Evolutionary conservation across 2,888 invertebrate genomes (phyloP).

Genomic region (Lepas anatifera): DNA sequence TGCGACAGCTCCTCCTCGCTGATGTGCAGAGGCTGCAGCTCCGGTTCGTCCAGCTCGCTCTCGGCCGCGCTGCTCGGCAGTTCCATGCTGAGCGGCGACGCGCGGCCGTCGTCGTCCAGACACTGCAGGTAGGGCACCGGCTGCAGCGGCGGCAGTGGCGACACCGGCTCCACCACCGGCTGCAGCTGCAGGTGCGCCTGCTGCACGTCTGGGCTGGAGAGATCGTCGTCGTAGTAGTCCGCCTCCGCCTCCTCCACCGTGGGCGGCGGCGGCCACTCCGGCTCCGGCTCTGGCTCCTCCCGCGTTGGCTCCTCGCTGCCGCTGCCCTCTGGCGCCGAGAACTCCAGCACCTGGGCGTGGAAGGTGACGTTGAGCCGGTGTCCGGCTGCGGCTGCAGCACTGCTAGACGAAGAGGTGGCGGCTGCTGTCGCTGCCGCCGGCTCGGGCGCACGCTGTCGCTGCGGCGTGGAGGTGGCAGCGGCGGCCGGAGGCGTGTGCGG

Average conservation of each 20-base stretch:
- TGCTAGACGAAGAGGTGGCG: too few relatives aligned
- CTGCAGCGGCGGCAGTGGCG: not conserved
- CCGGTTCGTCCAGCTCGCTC: not conserved
- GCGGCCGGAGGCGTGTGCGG: not conserved
- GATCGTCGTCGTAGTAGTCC: not conserved
- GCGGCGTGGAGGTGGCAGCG: not conserved
- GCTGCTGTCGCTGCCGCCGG: not conserved
- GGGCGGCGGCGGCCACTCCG: not conserved
- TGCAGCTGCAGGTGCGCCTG: not conserved
- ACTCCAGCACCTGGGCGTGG: not conserved
- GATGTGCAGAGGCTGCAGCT: not conserved
- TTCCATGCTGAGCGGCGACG: not conserved
- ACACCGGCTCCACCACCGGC: not conserved
- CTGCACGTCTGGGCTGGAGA: not conserved
- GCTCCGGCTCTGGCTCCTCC: too few relatives aligned
- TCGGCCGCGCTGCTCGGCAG: not conserved
- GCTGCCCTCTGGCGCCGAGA: not conserved
- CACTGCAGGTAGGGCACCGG: not conserved
- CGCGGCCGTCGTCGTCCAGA: constrained; percentile 7
- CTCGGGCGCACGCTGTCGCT: not conserved
- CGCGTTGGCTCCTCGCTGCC: not conserved
- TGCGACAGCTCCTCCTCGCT: not conserved
- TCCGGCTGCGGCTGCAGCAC: not conserved
- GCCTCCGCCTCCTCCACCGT: not conserved
- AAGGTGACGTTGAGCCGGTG: constrained; percentile 4